Percentiles rank a stretch among this genome's conserved stretches.
These are phyloP conservation scores for Volucella zonaria DNA, from an alignment of 2,888 invertebrate genomes.

Conservation along the genomic window DNA sequence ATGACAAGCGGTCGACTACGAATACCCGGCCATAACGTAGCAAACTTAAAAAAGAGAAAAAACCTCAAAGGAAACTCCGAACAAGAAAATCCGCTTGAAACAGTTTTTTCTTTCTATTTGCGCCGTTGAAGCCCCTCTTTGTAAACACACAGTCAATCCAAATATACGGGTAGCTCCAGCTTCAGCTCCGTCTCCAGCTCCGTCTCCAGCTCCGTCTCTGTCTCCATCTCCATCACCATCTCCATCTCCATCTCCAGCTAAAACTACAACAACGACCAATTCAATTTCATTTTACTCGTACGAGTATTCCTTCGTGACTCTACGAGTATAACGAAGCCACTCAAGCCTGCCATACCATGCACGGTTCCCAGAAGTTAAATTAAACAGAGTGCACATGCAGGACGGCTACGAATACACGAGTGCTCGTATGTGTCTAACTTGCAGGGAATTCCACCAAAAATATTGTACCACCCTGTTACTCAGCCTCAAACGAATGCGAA, in stretches of 20 bases:
- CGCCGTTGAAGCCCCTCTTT: background rate
- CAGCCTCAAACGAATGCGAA: constrained; percentile 2
- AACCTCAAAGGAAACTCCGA: constrained; percentile 16
- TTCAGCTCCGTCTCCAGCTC: too few species aligned
- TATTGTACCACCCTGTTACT: too few species aligned
- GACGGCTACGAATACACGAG: constrained; percentile 13
- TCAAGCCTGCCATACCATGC: constrained; percentile 42
- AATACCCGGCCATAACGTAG: constrained; percentile 8
- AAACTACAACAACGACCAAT: constrained; percentile 5
- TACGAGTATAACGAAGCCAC: constrained; percentile 43
- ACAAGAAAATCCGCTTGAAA: constrained; percentile 18
- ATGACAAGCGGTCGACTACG: constrained; percentile 28
- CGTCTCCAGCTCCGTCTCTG: too few species aligned
- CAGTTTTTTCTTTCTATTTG: background rate
- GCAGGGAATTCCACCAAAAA: background rate
- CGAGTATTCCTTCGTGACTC: background rate
- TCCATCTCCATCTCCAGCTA: too few species aligned
- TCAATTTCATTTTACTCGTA: constrained; percentile 23
- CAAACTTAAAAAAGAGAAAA: background rate
- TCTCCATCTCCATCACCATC: too few species aligned
- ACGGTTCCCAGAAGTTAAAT: constrained; percentile 47
- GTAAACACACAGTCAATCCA: too few species aligned
- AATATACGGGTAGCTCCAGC: too few species aligned
- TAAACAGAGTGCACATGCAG: constrained; percentile 55
- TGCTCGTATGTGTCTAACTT: constrained; percentile 10